Base-by-base conservation (phyloP, 1,140 invertebrate species). In the Onthophagus taurus region DNA sequence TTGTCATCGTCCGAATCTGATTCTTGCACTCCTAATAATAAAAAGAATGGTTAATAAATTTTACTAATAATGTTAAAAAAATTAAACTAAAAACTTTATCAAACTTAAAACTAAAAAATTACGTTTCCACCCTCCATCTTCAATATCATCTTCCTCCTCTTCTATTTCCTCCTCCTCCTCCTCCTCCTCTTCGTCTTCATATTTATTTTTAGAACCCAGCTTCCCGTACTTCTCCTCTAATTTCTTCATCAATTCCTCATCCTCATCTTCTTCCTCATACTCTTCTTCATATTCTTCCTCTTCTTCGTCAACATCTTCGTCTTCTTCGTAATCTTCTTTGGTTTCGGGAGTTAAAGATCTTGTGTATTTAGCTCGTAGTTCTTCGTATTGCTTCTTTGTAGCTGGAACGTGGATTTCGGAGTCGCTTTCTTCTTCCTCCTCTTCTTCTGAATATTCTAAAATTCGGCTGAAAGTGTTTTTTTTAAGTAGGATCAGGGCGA, bases 181-280 rank as follows among this genome's bases (percentile, higher is more conserved):
- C 4, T 55, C 47, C 34, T 50, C 43, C 23, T 67, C 60, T 34
- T 63, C 49, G 47, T 65, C 63, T 34, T 61, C 53, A 16, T 54
- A 39, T 43, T 56, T 48, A 13, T 46, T 51, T 30, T 60, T 55
- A 9, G 50, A 49, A 13, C 68, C 65, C 35, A 83, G 63, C 49
- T 77, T 78, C 31, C 80, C 80, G 59, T 83, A 83, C 68, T 79
- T 82, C 13, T 72, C 77, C 62, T 83, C 79, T 29, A 83, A 58
- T 55, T 77, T 74, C 52, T 69, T 78, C 52, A 82, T 68, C 19
- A 82, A 62, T 51, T 81, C 79, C 2, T 69, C 68, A 59, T 83
- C 68, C 29, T 71, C 64, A 53, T 75, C 72, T 8, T 71, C 66
- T 47, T 72, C 72, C 19, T 70, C 69, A 23, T 74, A 72, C 23